These are phyloP conservation scores for Alloscopus bannaensis DNA, from an alignment of 2,888 invertebrate genomes.

Conservation along the genomic window DNA sequence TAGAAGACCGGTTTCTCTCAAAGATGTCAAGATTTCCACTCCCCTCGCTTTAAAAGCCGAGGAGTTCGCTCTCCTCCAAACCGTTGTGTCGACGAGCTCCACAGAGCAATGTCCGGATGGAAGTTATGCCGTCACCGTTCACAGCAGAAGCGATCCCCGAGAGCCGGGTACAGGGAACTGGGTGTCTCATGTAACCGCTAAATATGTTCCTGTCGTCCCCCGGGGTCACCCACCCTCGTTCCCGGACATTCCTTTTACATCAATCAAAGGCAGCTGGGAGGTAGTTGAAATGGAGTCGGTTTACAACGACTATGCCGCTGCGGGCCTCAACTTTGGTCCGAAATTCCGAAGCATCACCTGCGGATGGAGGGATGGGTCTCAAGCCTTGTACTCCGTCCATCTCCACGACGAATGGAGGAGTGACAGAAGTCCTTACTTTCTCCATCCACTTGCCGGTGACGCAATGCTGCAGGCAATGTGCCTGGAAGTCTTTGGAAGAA, in stretches of 20 bases:
- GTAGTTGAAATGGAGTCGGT: background rate
- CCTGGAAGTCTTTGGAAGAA: background rate
- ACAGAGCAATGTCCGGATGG: background rate
- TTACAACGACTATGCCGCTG: conserved; percentile 24
- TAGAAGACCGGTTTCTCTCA: background rate
- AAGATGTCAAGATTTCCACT: background rate
- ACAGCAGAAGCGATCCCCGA: conserved; percentile 1
- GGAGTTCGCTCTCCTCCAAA: conserved; percentile 17
- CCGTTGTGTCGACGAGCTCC: background rate
- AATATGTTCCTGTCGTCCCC: background rate
- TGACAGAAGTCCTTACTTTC: conserved; percentile 22
- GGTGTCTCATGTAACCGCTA: conserved; percentile 24
- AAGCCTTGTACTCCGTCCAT: no score
- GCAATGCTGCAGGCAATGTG: conserved; percentile 51
- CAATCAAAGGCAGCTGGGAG: background rate
- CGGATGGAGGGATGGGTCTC: conserved; percentile 15
- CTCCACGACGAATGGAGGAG: background rate
- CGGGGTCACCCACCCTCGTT: no score
- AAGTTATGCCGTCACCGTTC: conserved; percentile 12
- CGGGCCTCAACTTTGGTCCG: conserved; percentile 36
- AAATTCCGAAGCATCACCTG: conserved; percentile 29
- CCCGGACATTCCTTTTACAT: background rate
- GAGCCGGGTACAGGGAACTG: conserved; percentile 12
- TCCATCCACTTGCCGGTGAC: conserved; percentile 54
- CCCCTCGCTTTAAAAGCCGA: conserved; percentile 11